These are phyloP conservation scores for Sebastes kiyomatsui DNA, from an alignment of 2,797 vertebrate genomes.

Conservation along the genomic window DNA sequence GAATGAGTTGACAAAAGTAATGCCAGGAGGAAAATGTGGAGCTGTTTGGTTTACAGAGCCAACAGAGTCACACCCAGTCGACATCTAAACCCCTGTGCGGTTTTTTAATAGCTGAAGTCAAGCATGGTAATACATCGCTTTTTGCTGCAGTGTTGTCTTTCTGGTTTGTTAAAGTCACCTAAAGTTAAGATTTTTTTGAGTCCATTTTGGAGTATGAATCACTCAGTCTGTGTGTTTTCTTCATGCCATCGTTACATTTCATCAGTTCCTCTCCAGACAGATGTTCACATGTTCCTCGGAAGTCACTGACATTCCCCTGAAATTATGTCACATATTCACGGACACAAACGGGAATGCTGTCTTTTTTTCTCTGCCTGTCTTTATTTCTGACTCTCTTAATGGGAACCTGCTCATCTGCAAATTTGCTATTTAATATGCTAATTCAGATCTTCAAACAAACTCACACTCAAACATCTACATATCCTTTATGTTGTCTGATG, in stretches of 20 bases:
- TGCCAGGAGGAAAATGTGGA: conserved; percentile 31
- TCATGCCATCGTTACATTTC: conserved; percentile 24
- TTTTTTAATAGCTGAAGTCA: background rate
- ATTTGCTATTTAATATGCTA: conserved; percentile 1
- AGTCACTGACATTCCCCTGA: conserved; percentile 48
- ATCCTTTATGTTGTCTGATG: background rate
- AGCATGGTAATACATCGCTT: background rate
- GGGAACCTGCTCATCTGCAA: background rate
- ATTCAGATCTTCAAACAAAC: background rate
- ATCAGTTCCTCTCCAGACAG: conserved; percentile 51
- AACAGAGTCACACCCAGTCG: background rate
- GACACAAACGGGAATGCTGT: conserved; percentile 26
- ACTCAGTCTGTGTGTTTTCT: conserved; percentile 8
- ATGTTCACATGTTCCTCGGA: conserved; percentile 52
- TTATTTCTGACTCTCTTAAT: background rate
- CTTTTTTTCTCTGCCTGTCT: background rate
- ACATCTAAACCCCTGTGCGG: background rate
- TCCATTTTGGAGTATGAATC: background rate
- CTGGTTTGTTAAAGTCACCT: background rate
- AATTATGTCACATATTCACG: conserved; percentile 43
- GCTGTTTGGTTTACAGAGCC: background rate
- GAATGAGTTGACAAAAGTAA: conserved; percentile 1
- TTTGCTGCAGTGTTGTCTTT: background rate
- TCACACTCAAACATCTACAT: background rate
- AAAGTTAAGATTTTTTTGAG: background rate